Percentiles rank a stretch among this genome's conserved stretches.
Evolutionary conservation across 2,113 vertebrate genomes (phyloP).

Genomic region (Ascaphus truei): DNA sequence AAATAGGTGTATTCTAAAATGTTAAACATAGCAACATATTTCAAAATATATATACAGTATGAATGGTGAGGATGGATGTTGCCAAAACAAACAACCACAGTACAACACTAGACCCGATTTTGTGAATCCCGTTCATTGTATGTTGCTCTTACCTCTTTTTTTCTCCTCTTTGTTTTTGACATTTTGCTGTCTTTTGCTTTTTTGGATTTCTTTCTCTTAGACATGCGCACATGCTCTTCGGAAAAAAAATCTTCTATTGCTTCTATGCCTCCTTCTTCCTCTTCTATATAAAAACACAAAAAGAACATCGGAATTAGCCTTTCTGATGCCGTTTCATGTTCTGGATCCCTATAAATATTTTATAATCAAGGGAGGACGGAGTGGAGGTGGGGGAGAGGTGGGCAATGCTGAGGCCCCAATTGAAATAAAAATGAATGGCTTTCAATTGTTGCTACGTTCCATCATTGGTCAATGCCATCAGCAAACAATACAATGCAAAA

Average conservation of each 20-base stretch:
- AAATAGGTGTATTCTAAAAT: too few relatives aligned
- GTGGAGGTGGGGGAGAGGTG: neutral
- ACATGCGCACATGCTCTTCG: slow-evolving; percentile 64
- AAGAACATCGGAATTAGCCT: neutral
- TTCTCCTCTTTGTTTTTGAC: slow-evolving; percentile 75
- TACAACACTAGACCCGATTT: too few relatives aligned
- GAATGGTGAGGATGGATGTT: too few relatives aligned
- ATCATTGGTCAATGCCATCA: neutral
- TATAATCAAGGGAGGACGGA: neutral
- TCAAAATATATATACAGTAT: too few relatives aligned
- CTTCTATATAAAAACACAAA: slow-evolving; percentile 62
- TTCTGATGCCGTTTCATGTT: neutral
- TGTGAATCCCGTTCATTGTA: neutral
- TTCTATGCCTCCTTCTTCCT: slow-evolving; percentile 74
- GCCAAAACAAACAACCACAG: too few relatives aligned
- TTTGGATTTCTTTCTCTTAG: slow-evolving; percentile 76
- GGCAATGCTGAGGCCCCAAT: neutral
- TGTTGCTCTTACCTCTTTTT: slow-evolving; percentile 75
- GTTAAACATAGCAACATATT: too few relatives aligned
- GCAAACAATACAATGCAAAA: neutral
- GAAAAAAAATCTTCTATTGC: slow-evolving; percentile 75
- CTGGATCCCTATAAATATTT: neutral
- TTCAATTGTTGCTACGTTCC: neutral
- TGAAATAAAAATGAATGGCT: neutral
- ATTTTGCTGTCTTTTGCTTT: slow-evolving; percentile 78